Conservation (phyloP, 2,888 invertebrate species). For the Metacarcinus magister region DNA sequence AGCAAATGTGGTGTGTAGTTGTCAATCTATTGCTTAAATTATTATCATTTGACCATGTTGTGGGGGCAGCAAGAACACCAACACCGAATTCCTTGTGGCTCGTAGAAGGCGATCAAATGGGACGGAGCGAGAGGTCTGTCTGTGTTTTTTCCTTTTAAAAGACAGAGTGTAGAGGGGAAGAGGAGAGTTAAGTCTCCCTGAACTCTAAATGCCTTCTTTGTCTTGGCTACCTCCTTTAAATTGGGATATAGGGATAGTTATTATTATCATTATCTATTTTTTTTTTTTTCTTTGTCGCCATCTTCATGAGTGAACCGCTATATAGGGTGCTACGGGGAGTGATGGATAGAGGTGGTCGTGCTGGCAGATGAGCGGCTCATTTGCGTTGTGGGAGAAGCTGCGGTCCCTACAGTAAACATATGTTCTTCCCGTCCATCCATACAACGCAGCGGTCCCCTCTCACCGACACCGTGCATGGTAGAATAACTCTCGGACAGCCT, state of each 20-base stretch:
- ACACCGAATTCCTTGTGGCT: no score
- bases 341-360: not conserved
- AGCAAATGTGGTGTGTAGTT: not conserved
- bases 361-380: not conserved
- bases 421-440: slow-evolving; percentile 18
- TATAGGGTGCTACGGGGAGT: not conserved
- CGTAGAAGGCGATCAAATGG: no score
- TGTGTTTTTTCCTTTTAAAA: no score
- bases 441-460: not conserved
- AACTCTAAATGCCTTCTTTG: no score
- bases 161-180: no score
- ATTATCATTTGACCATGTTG: no score
- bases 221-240: no score
- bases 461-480: not conserved
- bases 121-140: no score
- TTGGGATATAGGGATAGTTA: no score
- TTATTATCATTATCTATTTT: no score
- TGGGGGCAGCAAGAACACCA: no score
- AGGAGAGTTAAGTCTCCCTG: no score
- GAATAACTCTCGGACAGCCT: not conserved
- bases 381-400: not conserved
- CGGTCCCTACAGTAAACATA: slow-evolving; percentile 16
- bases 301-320: not conserved
- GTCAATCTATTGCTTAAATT: not conserved
- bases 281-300: not conserved